These are phyloP conservation scores for Nomada ferruginata DNA, from an alignment of 2,888 invertebrate genomes.

Conservation along the genomic window DNA sequence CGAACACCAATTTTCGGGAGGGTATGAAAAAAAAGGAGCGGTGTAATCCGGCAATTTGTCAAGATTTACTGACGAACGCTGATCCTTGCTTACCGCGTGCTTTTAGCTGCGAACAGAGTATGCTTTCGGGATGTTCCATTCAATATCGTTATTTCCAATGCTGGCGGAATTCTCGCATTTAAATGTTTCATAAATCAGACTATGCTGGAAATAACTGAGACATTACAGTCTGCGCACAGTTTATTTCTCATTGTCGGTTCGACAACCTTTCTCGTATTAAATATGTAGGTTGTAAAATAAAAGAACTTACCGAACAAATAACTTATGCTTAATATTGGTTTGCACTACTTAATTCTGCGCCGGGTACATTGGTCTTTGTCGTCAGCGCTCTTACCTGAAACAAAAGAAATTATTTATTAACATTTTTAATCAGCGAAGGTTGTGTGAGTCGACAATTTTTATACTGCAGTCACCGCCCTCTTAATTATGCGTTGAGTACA, in stretches of 20 bases:
- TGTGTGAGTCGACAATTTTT: background rate
- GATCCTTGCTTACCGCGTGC: slow-evolving; percentile 38
- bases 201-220: background rate
- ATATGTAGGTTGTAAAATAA: no score
- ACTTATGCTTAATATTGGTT: background rate
- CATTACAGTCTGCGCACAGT: no score
- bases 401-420: slow-evolving; percentile 9
- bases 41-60: slow-evolving; percentile 31
- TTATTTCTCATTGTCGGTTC: no score
- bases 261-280: no score
- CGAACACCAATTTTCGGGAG: slow-evolving; percentile 17
- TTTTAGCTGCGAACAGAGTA: background rate
- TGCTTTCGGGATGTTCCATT: slow-evolving; percentile 28
- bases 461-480: no score
- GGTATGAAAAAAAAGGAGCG: slow-evolving; percentile 10
- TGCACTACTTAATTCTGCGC: background rate
- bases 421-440: background rate
- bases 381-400: slow-evolving; percentile 23
- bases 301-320: slow-evolving; percentile 7
- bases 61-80: slow-evolving; percentile 35
- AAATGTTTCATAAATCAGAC: no score
- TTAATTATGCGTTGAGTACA: no score
- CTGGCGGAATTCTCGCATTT: background rate
- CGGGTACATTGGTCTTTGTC: background rate
- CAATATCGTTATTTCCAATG: slow-evolving; percentile 9